These are phyloP conservation scores for Dromococcyx pavoninus DNA, from an alignment of 2,797 vertebrate species.

Conservation along the genomic window DNA sequence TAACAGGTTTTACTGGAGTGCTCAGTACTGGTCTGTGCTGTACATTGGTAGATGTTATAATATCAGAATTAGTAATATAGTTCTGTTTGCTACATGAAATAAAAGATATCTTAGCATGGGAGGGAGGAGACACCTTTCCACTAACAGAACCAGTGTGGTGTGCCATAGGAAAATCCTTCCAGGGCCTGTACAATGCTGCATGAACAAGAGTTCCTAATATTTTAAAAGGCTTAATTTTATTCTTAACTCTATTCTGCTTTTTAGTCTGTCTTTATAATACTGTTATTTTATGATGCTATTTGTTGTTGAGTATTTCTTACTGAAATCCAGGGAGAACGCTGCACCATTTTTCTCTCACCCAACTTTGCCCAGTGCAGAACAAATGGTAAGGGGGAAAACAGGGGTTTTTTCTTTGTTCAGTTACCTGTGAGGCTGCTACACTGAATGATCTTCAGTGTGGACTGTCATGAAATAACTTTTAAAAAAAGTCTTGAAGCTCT, in stretches of 20 bases:
- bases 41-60: too few species aligned
- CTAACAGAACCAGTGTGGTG: not conserved
- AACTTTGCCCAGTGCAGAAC: not conserved
- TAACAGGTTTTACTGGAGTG: not conserved
- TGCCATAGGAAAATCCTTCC: not conserved
- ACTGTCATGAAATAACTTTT: not conserved
- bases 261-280: not conserved
- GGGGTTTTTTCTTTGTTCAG: not conserved
- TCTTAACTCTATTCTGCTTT: not conserved
- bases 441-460: not conserved
- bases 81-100: not conserved
- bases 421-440: not conserved
- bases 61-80: not conserved
- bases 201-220: not conserved
- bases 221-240: not conserved
- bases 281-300: not conserved
- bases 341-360: not conserved
- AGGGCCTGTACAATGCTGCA: not conserved
- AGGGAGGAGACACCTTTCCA: not conserved
- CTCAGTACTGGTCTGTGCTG: not conserved
- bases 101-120: not conserved
- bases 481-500: not conserved
- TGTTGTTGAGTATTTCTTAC: not conserved
- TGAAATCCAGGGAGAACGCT: not conserved
- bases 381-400: not conserved